phyloP scores from a whole-genome alignment of 37 sponge, comb jelly and placozoan genomes.

The Crambe crambe region DNA sequence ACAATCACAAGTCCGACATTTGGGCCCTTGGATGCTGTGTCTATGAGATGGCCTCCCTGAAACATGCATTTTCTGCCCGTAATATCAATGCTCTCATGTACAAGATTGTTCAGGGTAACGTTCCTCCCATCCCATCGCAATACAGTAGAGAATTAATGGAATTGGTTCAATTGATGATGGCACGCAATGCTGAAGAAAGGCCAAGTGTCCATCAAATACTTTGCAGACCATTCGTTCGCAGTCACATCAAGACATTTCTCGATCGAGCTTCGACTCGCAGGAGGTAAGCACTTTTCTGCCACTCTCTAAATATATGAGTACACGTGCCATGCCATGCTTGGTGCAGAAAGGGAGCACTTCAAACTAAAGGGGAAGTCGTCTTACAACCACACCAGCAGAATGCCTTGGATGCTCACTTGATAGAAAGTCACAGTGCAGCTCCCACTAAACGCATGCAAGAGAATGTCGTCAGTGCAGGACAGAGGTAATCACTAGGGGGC shows the following conservation, averaged over 20 bases:
- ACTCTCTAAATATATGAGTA: background rate
- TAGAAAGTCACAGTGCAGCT: no score
- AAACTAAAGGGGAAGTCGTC: no score
- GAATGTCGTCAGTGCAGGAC: no score
- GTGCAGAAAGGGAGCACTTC: no score
- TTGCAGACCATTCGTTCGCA: constrained; percentile 53
- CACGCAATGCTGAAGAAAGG: constrained; percentile 64
- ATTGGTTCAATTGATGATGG: constrained; percentile 71
- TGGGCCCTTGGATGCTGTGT: constrained; percentile 96
- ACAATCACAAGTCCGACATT: constrained; percentile 88
- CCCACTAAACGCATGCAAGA: no score
- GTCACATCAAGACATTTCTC: constrained; percentile 82
- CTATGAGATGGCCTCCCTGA: constrained; percentile 94
- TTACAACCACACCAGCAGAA: no score
- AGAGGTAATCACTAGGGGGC: no score
- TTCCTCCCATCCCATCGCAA: constrained; percentile 63
- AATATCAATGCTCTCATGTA: constrained; percentile 84
- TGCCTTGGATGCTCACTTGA: no score
- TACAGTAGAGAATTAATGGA: constrained; percentile 72
- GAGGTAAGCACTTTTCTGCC: constrained; percentile 23
- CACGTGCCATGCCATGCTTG: no score
- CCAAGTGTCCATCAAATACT: constrained; percentile 79
- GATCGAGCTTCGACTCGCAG: constrained; percentile 41
- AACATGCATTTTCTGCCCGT: constrained; percentile 88
- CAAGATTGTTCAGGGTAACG: constrained; percentile 83